Evolutionary conservation across 2,113 vertebrate genomes (phyloP).

Genomic region (Phalacrocorax carbo): DNA sequence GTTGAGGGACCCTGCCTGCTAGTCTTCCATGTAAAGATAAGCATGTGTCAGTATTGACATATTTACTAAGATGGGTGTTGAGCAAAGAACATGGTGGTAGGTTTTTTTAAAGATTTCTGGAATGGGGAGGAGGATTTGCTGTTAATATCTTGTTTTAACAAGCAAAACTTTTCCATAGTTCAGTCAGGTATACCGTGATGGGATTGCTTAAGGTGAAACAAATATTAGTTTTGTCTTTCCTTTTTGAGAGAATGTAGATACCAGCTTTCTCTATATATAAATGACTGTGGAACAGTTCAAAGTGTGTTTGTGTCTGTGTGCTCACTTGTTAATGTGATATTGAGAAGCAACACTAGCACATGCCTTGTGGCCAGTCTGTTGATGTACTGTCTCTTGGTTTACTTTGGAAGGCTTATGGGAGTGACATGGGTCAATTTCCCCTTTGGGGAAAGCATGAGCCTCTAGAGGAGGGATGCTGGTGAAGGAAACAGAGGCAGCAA

Average conservation of each 20-base stretch:
- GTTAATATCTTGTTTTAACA: neutral
- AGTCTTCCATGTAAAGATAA: neutral
- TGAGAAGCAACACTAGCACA: neutral
- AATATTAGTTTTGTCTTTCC: neutral
- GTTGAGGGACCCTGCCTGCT: neutral
- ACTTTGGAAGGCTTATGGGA: neutral
- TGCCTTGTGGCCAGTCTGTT: neutral
- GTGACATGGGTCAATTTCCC: rapidly evolving
- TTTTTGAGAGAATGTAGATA: neutral
- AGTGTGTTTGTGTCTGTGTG: neutral
- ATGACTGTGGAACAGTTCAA: neutral
- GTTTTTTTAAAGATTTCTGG: neutral
- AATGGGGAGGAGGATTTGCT: neutral
- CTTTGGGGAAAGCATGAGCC: neutral
- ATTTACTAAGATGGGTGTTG: neutral
- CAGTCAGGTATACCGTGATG: neutral
- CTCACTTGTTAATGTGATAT: neutral
- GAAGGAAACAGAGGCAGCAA: neutral
- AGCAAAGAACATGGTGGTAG: neutral
- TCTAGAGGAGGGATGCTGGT: neutral
- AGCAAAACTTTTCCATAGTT: neutral
- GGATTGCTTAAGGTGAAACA: neutral
- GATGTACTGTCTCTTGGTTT: neutral
- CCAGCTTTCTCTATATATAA: neutral
- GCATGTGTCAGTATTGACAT: neutral